A percentile compares a stretch with the other conserved stretches of the same genome.
These are phyloP conservation scores for Chalcosyrphus nemorum DNA, from an alignment of 2,888 invertebrate genomes.

Conservation along the genomic window DNA sequence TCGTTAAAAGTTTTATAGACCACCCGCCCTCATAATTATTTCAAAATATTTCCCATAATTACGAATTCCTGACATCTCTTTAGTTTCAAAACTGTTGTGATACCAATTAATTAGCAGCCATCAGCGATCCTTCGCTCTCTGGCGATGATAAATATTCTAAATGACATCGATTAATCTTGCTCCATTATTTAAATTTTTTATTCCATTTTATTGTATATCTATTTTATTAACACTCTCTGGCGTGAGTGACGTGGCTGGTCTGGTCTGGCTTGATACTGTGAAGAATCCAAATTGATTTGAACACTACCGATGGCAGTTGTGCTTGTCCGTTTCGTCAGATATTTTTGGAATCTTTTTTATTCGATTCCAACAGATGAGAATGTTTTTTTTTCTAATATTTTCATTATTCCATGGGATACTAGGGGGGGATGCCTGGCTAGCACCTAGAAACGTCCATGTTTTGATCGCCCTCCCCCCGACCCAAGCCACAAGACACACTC, in stretches of 20 bases:
- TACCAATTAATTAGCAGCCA: conserved; percentile 46
- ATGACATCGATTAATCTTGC: conserved; percentile 48
- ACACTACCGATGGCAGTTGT: conserved; percentile 70
- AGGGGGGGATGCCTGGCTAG: not conserved
- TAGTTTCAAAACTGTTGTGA: not conserved
- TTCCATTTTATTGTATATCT: conserved; percentile 60
- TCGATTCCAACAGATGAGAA: conserved; percentile 37
- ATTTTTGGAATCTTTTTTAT: conserved; percentile 56
- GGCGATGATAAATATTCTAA: conserved; percentile 13
- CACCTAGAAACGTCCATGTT: conserved; percentile 18
- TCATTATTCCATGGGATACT: conserved; percentile 23
- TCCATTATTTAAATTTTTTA: conserved; percentile 46
- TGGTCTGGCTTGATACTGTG: conserved; percentile 42
- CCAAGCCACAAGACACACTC: conserved; percentile 31
- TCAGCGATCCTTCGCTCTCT: conserved; percentile 3
- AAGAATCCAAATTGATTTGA: conserved; percentile 66
- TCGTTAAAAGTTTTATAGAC: too few relatives aligned
- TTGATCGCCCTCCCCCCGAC: conserved; percentile 35
- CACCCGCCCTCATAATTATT: not conserved
- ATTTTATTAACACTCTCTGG: conserved; percentile 52
- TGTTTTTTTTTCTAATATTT: conserved; percentile 4
- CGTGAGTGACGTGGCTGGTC: conserved; percentile 57
- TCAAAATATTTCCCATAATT: not conserved
- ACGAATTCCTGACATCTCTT: not conserved
- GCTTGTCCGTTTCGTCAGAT: conserved; percentile 69